Evolutionary conservation across 2,888 invertebrate genomes (phyloP).

Genomic region (Tuta absoluta): DNA sequence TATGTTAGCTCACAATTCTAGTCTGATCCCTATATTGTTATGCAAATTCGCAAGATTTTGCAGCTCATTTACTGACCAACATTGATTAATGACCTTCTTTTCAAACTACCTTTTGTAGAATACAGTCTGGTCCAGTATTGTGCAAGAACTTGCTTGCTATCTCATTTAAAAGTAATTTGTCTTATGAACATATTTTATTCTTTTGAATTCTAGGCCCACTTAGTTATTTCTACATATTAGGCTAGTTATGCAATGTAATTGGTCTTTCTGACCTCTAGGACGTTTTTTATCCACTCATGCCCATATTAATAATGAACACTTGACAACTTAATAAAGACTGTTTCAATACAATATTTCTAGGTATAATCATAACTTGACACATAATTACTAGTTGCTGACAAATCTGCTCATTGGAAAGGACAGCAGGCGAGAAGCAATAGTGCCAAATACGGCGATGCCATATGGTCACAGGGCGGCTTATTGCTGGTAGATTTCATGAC

Average conservation of each 20-base stretch:
- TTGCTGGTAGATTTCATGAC: slow-evolving; percentile 12
- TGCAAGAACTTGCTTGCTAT: background rate
- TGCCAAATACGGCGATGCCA: slow-evolving; percentile 15
- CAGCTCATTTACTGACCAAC: slow-evolving; percentile 53
- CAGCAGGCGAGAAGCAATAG: slow-evolving; percentile 7
- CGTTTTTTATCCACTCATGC: background rate
- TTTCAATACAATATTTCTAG: slow-evolving; percentile 4
- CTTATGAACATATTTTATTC: slow-evolving; percentile 14
- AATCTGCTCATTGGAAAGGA: slow-evolving; percentile 20
- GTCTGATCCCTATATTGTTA: slow-evolving; percentile 44
- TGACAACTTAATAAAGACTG: slow-evolving; percentile 19
- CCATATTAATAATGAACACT: slow-evolving; percentile 2
- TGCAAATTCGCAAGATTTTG: slow-evolving; percentile 61
- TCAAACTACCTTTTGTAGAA: slow-evolving; percentile 2
- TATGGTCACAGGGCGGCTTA: slow-evolving; percentile 19
- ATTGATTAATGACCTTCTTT: slow-evolving; percentile 49
- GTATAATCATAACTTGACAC: slow-evolving; percentile 14
- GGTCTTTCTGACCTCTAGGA: slow-evolving; percentile 4
- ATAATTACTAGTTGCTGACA: slow-evolving; percentile 22
- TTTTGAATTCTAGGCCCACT: slow-evolving; percentile 21
- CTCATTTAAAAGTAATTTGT: slow-evolving; percentile 12
- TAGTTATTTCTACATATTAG: slow-evolving; percentile 26
- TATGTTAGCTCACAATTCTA: background rate
- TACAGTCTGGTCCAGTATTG: slow-evolving; percentile 3
- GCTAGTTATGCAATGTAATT: background rate